Conservation (phyloP, 2,888 invertebrate species). For the Acanthosepion esculentum region DNA sequence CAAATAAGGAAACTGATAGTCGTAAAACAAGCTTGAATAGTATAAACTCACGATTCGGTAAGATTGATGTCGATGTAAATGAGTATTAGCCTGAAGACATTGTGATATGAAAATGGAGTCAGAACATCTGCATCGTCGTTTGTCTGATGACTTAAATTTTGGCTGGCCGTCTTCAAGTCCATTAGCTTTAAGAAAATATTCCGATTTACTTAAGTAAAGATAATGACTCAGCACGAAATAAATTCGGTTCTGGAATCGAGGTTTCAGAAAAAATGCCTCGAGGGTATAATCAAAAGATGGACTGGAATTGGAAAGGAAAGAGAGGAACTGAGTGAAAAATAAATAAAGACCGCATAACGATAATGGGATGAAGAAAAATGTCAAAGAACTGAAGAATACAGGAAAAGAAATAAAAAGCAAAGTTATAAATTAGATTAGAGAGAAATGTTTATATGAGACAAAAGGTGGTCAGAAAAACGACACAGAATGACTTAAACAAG, state of each 20-base stretch:
- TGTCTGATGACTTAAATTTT: background rate
- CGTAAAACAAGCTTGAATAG: background rate
- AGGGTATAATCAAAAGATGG: background rate
- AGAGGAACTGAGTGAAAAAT: background rate
- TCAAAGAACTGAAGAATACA: background rate
- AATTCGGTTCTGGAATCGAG: background rate
- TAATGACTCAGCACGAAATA: slow-evolving; percentile 25
- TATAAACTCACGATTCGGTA: background rate
- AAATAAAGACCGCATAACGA: background rate
- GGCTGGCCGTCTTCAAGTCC: background rate
- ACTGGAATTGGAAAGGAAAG: background rate
- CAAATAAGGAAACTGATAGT: background rate
- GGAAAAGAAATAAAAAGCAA: background rate
- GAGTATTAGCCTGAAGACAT: background rate
- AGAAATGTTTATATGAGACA: too few species aligned
- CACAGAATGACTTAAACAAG: too few species aligned
- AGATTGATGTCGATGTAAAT: background rate
- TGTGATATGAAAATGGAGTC: background rate
- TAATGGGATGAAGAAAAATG: background rate
- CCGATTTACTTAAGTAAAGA: background rate
- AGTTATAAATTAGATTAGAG: too few species aligned
- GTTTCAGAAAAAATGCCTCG: background rate
- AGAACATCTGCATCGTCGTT: background rate
- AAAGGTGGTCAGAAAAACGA: too few species aligned
- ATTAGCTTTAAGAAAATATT: background rate